A percentile compares a stretch with the other conserved stretches of the same genome.
Conservation (phyloP, 1,140 invertebrate genomes). For the Olivierus martensii region DNA sequence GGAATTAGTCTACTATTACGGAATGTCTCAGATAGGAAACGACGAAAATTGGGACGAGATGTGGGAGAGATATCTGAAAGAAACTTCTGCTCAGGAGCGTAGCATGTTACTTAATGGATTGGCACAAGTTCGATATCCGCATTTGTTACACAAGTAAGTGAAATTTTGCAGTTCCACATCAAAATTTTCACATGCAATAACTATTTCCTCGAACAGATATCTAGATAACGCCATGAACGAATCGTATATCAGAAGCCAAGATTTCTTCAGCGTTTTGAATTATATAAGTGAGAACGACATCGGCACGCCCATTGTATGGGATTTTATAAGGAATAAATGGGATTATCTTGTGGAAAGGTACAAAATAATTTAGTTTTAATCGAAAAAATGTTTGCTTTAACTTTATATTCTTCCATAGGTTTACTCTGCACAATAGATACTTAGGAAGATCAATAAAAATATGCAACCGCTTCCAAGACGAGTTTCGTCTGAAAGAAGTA, state of each 20-base stretch:
- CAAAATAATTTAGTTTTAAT: no score
- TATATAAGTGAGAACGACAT: constrained; percentile 54
- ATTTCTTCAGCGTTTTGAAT: constrained; percentile 57
- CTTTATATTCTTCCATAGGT: no score
- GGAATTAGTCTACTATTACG: constrained; percentile 36
- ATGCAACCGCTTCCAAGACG: no score
- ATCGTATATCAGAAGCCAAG: constrained; percentile 57
- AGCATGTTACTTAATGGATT: constrained; percentile 51
- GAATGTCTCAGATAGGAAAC: constrained; percentile 37
- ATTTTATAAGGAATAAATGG: constrained; percentile 45
- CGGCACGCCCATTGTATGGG: constrained; percentile 61
- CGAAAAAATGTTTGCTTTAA: no score
- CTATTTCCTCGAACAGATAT: constrained; percentile 39
- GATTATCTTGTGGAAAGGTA: constrained; percentile 32
- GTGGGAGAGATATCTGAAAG: constrained; percentile 53
- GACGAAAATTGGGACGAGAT: constrained; percentile 53
- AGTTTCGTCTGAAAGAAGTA: no score
- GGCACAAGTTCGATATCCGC: constrained; percentile 37
- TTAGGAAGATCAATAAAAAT: no score
- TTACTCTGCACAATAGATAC: no score
- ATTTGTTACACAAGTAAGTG: constrained; percentile 47
- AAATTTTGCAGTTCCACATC: no score
- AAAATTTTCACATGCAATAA: no score
- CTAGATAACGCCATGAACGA: constrained; percentile 55
- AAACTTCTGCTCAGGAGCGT: constrained; percentile 64